Conservation (phyloP, 1,140 invertebrate species). For the Drosophila sulfurigaster region DNA sequence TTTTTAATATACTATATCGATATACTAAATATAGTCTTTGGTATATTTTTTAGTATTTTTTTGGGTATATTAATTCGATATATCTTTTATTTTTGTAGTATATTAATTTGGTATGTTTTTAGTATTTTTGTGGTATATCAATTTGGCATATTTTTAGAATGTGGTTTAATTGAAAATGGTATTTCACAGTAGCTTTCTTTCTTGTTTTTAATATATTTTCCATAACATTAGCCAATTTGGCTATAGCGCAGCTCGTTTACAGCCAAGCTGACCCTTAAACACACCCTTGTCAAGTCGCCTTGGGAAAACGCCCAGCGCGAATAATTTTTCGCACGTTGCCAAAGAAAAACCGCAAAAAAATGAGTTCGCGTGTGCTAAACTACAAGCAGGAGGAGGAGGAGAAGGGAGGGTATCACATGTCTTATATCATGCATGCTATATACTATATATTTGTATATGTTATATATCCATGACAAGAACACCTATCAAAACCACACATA, state of each 20-base stretch:
- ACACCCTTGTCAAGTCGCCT: conserved; percentile 29
- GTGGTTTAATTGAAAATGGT: too few species aligned
- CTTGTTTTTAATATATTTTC: neutral
- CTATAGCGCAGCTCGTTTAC: neutral
- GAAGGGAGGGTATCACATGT: conserved; percentile 15
- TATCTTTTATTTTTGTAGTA: too few species aligned
- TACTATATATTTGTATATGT: conserved; percentile 4
- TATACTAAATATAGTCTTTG: too few species aligned
- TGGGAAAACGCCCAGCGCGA: conserved; percentile 26
- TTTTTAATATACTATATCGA: too few species aligned
- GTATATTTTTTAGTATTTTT: too few species aligned
- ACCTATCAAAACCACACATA: conserved; percentile 36
- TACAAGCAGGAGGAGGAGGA: conserved; percentile 1
- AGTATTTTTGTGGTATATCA: too few species aligned
- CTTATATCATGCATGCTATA: conserved; percentile 13
- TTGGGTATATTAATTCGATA: too few species aligned
- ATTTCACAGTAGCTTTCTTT: too few species aligned
- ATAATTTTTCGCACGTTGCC: conserved; percentile 43
- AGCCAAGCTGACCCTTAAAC: conserved; percentile 1
- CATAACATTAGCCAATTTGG: neutral
- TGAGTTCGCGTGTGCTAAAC: conserved; percentile 55
- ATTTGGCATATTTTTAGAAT: too few species aligned
- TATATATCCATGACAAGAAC: conserved; percentile 9
- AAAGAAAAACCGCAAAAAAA: conserved; percentile 44
- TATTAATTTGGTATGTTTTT: too few species aligned